Conservation (phyloP, 2,888 invertebrate genomes). For the Cephus runcator region DNA sequence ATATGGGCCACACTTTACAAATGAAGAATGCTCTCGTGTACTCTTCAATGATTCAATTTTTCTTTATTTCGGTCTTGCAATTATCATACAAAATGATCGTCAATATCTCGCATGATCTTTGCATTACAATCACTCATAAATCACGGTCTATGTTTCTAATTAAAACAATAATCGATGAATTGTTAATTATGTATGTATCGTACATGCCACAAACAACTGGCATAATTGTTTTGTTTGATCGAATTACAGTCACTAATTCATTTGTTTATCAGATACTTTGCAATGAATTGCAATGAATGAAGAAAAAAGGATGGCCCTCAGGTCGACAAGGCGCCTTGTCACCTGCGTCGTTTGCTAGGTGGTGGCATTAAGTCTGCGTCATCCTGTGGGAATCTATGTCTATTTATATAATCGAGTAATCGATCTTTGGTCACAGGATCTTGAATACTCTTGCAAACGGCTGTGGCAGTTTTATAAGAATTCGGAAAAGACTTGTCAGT, state of each 20-base stretch:
- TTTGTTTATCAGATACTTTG: not conserved
- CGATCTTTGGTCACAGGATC: constrained; percentile 87
- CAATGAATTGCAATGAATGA: not conserved
- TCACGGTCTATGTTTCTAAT: not conserved
- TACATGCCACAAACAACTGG: not conserved
- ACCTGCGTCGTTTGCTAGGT: constrained; percentile 68
- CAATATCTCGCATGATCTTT: not conserved
- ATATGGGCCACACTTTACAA: not conserved
- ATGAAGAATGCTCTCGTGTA: not conserved
- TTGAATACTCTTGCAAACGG: constrained; percentile 84
- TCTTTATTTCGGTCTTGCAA: not conserved
- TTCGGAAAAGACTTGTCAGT: constrained; percentile 98
- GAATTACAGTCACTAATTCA: not conserved
- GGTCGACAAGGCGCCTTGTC: constrained; percentile 47
- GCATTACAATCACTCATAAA: not conserved
- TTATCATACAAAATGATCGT: not conserved
- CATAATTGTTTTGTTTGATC: not conserved
- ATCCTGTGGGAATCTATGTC: constrained; percentile 71
- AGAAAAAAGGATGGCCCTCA: not conserved
- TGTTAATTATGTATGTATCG: not conserved
- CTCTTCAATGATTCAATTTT: not conserved
- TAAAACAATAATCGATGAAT: not conserved
- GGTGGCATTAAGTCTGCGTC: constrained; percentile 81
- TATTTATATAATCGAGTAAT: constrained; percentile 79
- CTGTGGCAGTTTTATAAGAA: constrained; percentile 85